phyloP scores from a whole-genome alignment of 2,113 vertebrate species.

The Eupsittula cactorum region DNA sequence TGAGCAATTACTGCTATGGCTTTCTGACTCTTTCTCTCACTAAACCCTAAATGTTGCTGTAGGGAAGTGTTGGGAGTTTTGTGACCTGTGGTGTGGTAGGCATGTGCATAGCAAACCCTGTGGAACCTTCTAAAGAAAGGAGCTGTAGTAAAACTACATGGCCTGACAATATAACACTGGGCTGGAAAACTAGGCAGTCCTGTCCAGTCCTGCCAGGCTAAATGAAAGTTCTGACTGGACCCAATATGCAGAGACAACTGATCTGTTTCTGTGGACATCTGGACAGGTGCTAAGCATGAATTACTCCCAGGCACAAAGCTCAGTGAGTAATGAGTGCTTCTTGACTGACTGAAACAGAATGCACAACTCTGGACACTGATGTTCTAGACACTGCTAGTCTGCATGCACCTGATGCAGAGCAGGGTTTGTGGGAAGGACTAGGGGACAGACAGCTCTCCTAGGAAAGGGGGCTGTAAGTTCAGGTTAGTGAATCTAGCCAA shows the following conservation, averaged over 20 bases:
- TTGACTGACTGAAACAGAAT: rapidly evolving
- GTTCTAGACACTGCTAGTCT: neutral
- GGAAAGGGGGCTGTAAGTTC: neutral
- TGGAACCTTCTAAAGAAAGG: neutral
- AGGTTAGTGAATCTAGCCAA: neutral
- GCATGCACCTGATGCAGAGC: neutral
- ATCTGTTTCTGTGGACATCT: neutral
- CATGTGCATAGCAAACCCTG: neutral
- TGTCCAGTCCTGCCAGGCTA: neutral
- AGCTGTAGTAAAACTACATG: neutral
- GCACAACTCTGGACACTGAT: neutral
- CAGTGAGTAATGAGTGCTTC: neutral
- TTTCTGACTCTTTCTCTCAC: neutral
- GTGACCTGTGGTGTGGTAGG: neutral
- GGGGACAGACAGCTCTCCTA: neutral
- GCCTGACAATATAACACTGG: neutral
- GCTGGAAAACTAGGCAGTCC: neutral
- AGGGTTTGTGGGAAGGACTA: neutral
- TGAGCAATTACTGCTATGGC: neutral
- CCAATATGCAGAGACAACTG: neutral
- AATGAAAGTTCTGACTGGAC: neutral
- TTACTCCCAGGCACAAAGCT: neutral
- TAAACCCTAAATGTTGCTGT: neutral
- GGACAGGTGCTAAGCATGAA: neutral
- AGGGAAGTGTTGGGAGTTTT: neutral